phyloP scores from a whole-genome alignment of 2,888 invertebrate species.

The Nephrocerus scutellatus region DNA sequence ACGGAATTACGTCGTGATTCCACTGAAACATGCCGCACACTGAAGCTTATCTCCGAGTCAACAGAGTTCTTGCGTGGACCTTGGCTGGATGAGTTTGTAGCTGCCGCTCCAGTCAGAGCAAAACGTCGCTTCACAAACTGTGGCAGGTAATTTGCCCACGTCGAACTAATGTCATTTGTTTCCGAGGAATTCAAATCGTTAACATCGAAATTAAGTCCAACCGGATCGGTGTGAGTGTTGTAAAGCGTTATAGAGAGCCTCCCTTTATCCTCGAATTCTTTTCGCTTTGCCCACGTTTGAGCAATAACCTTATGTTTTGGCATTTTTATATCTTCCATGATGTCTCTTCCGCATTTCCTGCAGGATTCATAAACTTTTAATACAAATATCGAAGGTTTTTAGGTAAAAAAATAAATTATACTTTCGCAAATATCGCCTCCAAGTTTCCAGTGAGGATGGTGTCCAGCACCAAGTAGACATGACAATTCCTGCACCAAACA shows the following conservation, averaged over 20 bases:
- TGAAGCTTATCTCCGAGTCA: slow-evolving; percentile 68
- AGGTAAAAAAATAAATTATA: slow-evolving; percentile 37
- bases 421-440: slow-evolving; percentile 80
- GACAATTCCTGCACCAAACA: slow-evolving; percentile 76
- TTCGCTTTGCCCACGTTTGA: slow-evolving; percentile 80
- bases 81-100: slow-evolving; percentile 51
- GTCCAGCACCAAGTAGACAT: slow-evolving; percentile 97
- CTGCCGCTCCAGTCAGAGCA: slow-evolving; percentile 59
- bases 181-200: slow-evolving; percentile 61
- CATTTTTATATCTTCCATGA: slow-evolving; percentile 63
- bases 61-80: slow-evolving; percentile 57
- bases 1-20: slow-evolving; percentile 81
- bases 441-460: slow-evolving; percentile 71
- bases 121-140: slow-evolving; percentile 77
- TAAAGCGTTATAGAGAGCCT: slow-evolving; percentile 81
- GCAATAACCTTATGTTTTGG: slow-evolving; percentile 87
- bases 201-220: slow-evolving; percentile 66
- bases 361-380: slow-evolving; percentile 8
- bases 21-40: slow-evolving; percentile 73
- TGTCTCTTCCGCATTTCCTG: slow-evolving; percentile 67
- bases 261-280: slow-evolving; percentile 75
- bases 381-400: background rate
- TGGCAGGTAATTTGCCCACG: slow-evolving; percentile 87
- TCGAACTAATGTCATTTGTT: slow-evolving; percentile 79
- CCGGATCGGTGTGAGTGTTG: slow-evolving; percentile 84